These are phyloP conservation scores for Agrochola litura DNA, from an alignment of 2,888 invertebrate genomes.

Conservation along the genomic window DNA sequence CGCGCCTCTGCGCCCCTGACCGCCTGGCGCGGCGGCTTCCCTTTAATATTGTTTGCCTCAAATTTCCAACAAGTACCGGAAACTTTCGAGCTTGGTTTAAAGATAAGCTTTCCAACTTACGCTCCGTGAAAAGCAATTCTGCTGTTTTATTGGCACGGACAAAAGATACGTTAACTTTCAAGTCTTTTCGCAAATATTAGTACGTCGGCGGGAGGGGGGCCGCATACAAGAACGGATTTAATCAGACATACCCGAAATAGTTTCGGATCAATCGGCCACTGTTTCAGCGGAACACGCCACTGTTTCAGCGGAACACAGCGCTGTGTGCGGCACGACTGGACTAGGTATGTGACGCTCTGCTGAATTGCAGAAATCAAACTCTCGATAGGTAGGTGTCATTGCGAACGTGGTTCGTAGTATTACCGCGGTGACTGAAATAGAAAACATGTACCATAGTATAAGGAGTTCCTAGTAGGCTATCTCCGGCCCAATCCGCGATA, in stretches of 20 bases:
- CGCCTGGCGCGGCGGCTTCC: neutral
- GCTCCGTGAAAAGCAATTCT: conserved; percentile 14
- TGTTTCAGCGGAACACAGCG: neutral
- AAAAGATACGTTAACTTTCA: neutral
- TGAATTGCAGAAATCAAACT: neutral
- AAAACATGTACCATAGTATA: neutral
- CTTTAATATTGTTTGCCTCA: conserved; percentile 4
- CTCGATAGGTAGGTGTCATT: neutral
- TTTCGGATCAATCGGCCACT: neutral
- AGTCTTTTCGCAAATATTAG: conserved; percentile 10
- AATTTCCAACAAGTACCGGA: conserved; percentile 10
- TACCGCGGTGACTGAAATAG: neutral
- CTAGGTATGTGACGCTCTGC: neutral
- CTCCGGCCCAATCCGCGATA: too few relatives aligned
- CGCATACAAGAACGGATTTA: neutral
- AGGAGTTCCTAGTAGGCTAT: too few relatives aligned
- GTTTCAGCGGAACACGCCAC: neutral
- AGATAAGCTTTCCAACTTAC: conserved; percentile 19
- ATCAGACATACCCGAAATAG: conserved; percentile 10
- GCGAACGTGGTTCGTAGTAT: neutral
- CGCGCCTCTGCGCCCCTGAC: too few relatives aligned
- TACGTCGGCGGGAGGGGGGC: neutral
- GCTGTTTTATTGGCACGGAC: conserved; percentile 6
- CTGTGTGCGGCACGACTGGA: too few relatives aligned
- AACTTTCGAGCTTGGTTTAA: conserved; percentile 24